Evolutionary conservation across 2,113 vertebrate genomes (phyloP), one percentile per base, ranked within the genome.

Genomic region (Heteronetta atricapilla): DNA sequence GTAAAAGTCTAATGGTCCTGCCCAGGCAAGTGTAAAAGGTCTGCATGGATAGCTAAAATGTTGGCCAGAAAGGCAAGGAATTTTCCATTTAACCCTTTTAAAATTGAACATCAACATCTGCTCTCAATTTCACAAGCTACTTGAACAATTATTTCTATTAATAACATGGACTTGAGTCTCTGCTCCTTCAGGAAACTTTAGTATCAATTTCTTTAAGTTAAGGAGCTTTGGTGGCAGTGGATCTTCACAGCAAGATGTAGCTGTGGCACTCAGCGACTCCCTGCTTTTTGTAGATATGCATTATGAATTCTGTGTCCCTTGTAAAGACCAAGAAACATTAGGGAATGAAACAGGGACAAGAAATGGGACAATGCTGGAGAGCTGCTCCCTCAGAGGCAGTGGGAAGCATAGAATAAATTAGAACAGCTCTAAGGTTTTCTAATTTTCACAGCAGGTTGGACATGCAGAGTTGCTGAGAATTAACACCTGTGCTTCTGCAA

Each of bases 381-480:
- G 34, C 34, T 84, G 48, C 56, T 94, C 83, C 60, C 66, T 84
- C 2, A 4, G 93, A 82, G 67, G 62, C 67, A 40, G 44, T 62
- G 70, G 46, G 38, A 92, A 94, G 56, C 12, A 42, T 22, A 48
- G 83, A 93, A 93, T 86, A 95, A 92, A 95, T 94, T 85, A 92
- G 84, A 93, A 73, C 52, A 85, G 67, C 53, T 79, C 78, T 44
- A 74, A 68, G 69, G 83, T 90, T 93, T 76, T 84, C 80, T 84
- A 81, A 82, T 96, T 93, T 96, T 95, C 94, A 92, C 95, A 95
- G 95, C 42, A 1, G 90, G 90, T 56, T 86, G 81, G 93, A 94
- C 86, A 73, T 36, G 86, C 73, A 89, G 83, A 92, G 81, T 63
- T 86, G 69, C 70, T 92, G 78, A 96, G 93, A 94, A 91, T 90